Base-by-base conservation (phyloP, 2,888 invertebrate genomes). In the Ethmia dodecea region DNA sequence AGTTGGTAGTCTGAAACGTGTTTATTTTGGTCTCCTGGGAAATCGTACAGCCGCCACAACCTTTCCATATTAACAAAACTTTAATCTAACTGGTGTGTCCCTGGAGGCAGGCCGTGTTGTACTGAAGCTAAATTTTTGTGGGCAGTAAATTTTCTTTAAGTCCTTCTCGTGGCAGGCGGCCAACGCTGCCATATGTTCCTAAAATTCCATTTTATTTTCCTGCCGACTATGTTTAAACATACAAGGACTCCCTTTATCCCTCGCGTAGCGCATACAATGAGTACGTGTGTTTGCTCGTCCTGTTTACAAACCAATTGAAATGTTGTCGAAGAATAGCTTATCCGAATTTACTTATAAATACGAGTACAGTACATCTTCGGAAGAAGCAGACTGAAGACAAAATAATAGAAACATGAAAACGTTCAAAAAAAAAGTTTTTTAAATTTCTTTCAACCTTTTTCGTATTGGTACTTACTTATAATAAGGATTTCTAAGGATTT, bases 71-170 rank as follows among this genome's bases (percentile, higher is more conserved):
- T 73, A 75, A 66, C 71, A 60, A 75, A 78, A 78, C 71, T 75
- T 75, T 73, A 73, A 75, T 74, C 58, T 66, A 61, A 59, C 63
- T 59, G 52, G 57, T 41, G 47, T 43, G 51, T 61, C 66, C 66
- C 69, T 33, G 38, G 68, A n/a, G n/a, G 58, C 42, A 39, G 33
- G 50, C 43, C 40, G 45, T 45, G 52, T 48, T 55, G 50, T 54
- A 55, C 56, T 49, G 47, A 56, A 47, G 52, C 63, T 48, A 67
- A 52, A 65, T 72, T 75, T 76, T 79, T 79, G 72, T 67, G 58
- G 63, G 59, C 63, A 61, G 65, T 78, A 78, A 75, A 80, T 78
- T 76, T 74, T 68, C 69, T 71, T 67, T 72, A 73, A 72, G 64
- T 64, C 68, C 50, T 55, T 57, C 63, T 26, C 50, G 54, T 79